Evolutionary conservation across 2,113 vertebrate genomes (phyloP).

Genomic region (Zosterops pallidus): DNA sequence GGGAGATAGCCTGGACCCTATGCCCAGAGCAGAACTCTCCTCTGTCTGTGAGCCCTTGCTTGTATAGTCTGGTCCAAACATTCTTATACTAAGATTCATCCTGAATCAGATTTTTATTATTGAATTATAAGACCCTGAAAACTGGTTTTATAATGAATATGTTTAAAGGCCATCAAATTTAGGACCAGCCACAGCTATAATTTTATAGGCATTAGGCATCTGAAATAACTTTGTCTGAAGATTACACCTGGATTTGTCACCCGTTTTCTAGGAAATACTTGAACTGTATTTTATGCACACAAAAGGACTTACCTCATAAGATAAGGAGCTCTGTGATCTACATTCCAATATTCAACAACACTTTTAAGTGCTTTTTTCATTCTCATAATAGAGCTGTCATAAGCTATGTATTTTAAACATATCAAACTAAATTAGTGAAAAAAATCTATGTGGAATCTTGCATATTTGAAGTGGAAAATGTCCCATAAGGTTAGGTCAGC

Average conservation of each 20-base stretch:
- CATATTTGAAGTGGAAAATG: constrained; percentile 17
- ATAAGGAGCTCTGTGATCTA: constrained; percentile 66
- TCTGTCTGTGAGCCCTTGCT: background rate
- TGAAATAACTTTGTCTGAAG: constrained; percentile 75
- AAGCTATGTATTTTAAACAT: constrained; percentile 61
- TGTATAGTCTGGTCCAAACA: background rate
- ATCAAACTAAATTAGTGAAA: constrained; percentile 20
- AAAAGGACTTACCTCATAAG: constrained; percentile 65
- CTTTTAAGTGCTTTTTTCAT: constrained; percentile 50
- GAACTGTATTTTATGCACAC: constrained; percentile 73
- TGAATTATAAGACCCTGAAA: constrained; percentile 63
- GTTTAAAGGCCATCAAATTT: constrained; percentile 68
- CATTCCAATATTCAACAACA: constrained; percentile 66
- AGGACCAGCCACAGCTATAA: constrained; percentile 64
- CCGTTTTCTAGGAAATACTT: constrained; percentile 71
- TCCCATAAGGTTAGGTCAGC: background rate
- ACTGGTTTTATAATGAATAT: constrained; percentile 56
- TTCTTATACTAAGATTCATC: constrained; percentile 33
- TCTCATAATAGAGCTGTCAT: constrained; percentile 52
- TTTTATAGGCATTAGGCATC: constrained; percentile 70
- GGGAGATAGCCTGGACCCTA: background rate
- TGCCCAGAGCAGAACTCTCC: background rate
- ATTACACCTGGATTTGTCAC: constrained; percentile 71
- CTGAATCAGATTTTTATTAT: constrained; percentile 53
- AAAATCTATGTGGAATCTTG: background rate